Evolutionary conservation across 2,888 invertebrate genomes (phyloP).

Genomic region (Carpatolechia fugitivella): DNA sequence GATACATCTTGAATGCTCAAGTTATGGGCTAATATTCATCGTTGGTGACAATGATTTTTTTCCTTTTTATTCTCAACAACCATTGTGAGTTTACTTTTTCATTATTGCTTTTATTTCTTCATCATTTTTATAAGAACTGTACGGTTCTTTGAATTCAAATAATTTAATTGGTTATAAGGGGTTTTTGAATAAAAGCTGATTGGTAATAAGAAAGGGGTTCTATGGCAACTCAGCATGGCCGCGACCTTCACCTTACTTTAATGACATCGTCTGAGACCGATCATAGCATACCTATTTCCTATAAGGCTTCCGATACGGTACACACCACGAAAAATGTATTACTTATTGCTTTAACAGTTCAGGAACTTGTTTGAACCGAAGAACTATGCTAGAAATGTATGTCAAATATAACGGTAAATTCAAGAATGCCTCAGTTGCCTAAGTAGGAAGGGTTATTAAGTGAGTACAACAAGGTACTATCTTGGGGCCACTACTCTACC

Average conservation of each 20-base stretch:
- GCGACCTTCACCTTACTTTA: slow-evolving; percentile 59
- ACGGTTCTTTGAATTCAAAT: background rate
- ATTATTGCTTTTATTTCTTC: background rate
- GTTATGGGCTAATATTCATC: slow-evolving; percentile 3
- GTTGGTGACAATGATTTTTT: slow-evolving; percentile 9
- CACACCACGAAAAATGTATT: slow-evolving; percentile 11
- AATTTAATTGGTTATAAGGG: background rate
- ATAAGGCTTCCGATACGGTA: slow-evolving; percentile 32
- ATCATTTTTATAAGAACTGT: background rate
- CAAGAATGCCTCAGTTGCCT: background rate
- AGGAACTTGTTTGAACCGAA: background rate
- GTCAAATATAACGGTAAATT: slow-evolving; percentile 12
- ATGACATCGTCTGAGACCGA: slow-evolving; percentile 44
- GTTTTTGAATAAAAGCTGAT: slow-evolving; percentile 45
- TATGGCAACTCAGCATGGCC: slow-evolving; percentile 45
- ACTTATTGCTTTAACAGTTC: slow-evolving; percentile 27
- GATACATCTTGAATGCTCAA: slow-evolving; percentile 10
- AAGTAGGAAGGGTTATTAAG: slow-evolving; percentile 19
- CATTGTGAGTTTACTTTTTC: background rate
- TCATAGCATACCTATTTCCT: slow-evolving; percentile 22
- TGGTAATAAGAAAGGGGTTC: slow-evolving; percentile 42
- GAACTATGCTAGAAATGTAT: slow-evolving; percentile 32
- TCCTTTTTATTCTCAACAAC: background rate
- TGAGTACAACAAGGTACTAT: slow-evolving; percentile 46
- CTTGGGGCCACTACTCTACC: slow-evolving; percentile 42